Percentiles rank a stretch among this genome's conserved stretches.
These are phyloP conservation scores for Cinara cedri DNA, from an alignment of 2,888 invertebrate species.

Conservation along the genomic window DNA sequence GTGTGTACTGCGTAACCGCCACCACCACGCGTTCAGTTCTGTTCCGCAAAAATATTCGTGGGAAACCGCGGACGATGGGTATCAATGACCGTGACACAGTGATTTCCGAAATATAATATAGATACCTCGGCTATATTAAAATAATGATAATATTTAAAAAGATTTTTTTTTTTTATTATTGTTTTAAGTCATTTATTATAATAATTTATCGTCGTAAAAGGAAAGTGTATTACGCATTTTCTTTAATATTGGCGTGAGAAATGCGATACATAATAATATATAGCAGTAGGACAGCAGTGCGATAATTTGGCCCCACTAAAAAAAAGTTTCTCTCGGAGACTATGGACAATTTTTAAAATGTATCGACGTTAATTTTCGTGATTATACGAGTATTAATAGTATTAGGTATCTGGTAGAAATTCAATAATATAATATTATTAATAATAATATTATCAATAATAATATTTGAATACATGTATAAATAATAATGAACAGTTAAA, in stretches of 20 bases:
- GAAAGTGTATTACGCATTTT: not conserved
- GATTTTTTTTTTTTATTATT: not conserved
- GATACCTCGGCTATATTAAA: not conserved
- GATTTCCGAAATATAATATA: conserved; percentile 20
- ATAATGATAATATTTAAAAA: conserved; percentile 6
- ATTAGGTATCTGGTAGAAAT: too few relatives aligned
- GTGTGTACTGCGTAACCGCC: not conserved
- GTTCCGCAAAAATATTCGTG: conserved; percentile 33
- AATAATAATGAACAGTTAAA: too few relatives aligned
- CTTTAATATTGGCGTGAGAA: conserved; percentile 4
- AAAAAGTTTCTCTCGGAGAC: too few relatives aligned
- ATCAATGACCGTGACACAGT: conserved; percentile 38
- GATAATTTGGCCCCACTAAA: too few relatives aligned
- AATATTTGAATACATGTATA: not conserved
- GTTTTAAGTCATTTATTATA: not conserved
- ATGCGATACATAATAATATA: too few relatives aligned
- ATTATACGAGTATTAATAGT: too few relatives aligned
- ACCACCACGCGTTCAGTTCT: not conserved
- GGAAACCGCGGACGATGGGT: conserved; percentile 5
- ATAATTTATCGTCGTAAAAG: too few relatives aligned
- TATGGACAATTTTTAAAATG: not conserved
- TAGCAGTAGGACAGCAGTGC: too few relatives aligned
- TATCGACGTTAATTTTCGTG: not conserved
- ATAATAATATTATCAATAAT: too few relatives aligned
- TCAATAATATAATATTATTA: too few relatives aligned